phyloP scores from a whole-genome alignment of 2,113 vertebrate species.

The Leptosomus discolor region DNA sequence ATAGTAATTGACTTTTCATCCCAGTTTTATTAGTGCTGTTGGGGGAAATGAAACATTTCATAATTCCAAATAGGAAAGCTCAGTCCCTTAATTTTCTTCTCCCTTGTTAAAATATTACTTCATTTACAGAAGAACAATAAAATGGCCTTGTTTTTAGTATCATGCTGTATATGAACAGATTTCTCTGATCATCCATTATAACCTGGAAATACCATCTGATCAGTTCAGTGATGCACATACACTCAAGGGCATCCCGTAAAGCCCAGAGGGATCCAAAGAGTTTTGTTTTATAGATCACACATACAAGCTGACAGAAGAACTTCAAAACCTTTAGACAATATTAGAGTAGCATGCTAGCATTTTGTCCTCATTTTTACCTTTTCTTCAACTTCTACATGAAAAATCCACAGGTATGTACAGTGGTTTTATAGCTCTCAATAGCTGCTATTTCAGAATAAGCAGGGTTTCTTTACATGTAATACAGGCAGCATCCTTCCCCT shows the following conservation, averaged over 20 bases:
- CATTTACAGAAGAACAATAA: background rate
- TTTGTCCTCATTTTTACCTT: background rate
- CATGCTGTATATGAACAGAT: background rate
- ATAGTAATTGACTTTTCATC: background rate
- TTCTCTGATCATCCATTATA: background rate
- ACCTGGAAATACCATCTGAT: background rate
- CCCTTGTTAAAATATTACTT: background rate
- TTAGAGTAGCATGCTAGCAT: background rate
- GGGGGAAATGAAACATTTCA: background rate
- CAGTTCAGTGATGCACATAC: background rate
- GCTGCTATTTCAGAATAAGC: background rate
- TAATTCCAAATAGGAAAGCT: background rate
- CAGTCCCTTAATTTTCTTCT: background rate
- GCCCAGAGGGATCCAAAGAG: background rate
- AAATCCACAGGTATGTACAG: background rate
- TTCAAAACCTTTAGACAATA: background rate
- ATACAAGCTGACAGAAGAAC: background rate
- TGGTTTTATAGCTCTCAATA: background rate
- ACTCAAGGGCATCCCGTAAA: background rate
- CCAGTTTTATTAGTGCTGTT: background rate
- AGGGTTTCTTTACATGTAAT: background rate
- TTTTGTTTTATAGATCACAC: background rate
- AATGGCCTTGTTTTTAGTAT: background rate
- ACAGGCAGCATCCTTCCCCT: background rate
- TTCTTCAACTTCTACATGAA: background rate